A percentile compares a stretch with the other conserved stretches of the same genome.
These are phyloP conservation scores for Antennarius striatus DNA, from an alignment of 2,113 vertebrate genomes.

Conservation along the genomic window DNA sequence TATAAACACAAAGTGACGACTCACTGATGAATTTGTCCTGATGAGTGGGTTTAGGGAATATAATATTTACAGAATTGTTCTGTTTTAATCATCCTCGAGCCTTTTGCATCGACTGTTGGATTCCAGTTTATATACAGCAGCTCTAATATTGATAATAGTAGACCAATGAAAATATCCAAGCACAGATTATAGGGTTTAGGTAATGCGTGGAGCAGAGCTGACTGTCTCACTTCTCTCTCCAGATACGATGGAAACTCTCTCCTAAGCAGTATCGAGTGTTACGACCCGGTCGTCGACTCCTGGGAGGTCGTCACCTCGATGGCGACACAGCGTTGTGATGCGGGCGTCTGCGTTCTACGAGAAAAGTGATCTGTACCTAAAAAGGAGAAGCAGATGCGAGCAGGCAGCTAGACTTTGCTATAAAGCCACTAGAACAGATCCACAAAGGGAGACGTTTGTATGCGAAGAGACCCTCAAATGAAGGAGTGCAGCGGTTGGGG, in stretches of 20 bases:
- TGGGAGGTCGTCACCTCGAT: conserved; percentile 99
- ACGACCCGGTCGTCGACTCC: conserved; percentile 96
- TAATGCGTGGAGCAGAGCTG: too few species aligned
- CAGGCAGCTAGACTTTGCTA: conserved; percentile 53
- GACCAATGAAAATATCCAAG: too few species aligned
- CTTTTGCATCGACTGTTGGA: too few species aligned
- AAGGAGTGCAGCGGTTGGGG: conserved; percentile 8
- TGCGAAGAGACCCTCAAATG: conserved; percentile 25
- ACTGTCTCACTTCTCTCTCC: conserved; percentile 4
- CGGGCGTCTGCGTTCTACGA: conserved; percentile 94
- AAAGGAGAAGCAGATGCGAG: conserved; percentile 8
- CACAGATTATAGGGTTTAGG: too few species aligned
- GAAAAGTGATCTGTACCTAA: conserved; percentile 86
- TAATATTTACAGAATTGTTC: too few species aligned
- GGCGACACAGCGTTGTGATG: conserved; percentile 97
- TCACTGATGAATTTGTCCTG: too few species aligned
- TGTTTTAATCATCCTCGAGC: too few species aligned
- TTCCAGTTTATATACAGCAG: too few species aligned
- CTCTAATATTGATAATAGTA: too few species aligned
- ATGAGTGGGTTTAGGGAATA: too few species aligned
- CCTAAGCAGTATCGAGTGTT: conserved; percentile 98
- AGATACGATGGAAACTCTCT: conserved; percentile 98
- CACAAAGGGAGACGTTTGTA: conserved; percentile 43
- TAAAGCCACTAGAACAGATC: conserved; percentile 46
- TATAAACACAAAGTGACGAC: too few species aligned